Conservation (phyloP, 2,113 vertebrate genomes). For the Butorides virescens region DNA sequence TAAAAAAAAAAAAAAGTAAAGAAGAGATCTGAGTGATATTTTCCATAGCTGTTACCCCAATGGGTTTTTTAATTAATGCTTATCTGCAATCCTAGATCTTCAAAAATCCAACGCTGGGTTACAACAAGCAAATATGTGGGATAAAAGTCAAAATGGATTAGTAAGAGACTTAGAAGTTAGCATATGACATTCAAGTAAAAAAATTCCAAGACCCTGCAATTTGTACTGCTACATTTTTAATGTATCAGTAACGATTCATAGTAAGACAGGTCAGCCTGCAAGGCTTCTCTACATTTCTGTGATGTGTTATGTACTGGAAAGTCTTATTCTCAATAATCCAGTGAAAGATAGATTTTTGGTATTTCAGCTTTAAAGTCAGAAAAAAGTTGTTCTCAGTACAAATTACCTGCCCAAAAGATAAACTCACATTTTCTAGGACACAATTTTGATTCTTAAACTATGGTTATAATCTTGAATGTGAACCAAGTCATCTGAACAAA, state of each 20-base stretch:
- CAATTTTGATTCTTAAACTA: background rate
- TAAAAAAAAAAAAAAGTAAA: background rate
- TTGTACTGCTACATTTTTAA: background rate
- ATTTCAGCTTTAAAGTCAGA: background rate
- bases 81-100: background rate
- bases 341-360: background rate
- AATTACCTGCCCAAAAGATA: background rate
- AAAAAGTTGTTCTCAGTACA: background rate
- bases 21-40: accelerated
- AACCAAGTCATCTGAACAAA: background rate
- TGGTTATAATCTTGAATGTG: background rate
- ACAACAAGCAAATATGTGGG: background rate
- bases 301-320: background rate
- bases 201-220: background rate
- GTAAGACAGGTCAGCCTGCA: background rate
- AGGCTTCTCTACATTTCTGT: background rate
- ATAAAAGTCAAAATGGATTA: background rate
- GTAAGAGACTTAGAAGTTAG: background rate
- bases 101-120: background rate
- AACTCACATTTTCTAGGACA: background rate
- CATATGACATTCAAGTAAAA: background rate
- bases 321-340: background rate
- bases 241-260: background rate
- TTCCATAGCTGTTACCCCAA: background rate
- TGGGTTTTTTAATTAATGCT: background rate